A percentile compares a stretch with the other conserved stretches of the same genome.
Evolutionary conservation across 1,140 invertebrate species (phyloP).

Genomic region (Sarcophaga peregrina): DNA sequence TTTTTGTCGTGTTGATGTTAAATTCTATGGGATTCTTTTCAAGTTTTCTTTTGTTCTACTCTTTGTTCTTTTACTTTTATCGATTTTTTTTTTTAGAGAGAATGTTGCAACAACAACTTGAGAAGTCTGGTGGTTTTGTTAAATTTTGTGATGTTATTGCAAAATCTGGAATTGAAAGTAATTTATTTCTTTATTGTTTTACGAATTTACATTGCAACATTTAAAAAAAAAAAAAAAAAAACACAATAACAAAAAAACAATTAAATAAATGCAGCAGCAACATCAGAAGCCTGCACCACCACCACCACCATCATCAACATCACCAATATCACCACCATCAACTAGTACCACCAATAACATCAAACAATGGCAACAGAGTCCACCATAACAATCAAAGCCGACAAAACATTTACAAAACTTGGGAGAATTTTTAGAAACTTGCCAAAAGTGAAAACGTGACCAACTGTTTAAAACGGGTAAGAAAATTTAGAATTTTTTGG

Average conservation of each 20-base stretch:
- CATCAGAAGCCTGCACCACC: not conserved
- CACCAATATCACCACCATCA: not conserved
- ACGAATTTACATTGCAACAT: slow-evolving; percentile 63
- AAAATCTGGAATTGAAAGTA: slow-evolving; percentile 54
- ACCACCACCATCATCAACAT: not conserved
- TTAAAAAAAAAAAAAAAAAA: not conserved
- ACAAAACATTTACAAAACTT: slow-evolving; percentile 32
- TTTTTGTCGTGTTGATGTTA: slow-evolving; percentile 33
- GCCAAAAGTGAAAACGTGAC: not conserved
- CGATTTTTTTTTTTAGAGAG: not conserved
- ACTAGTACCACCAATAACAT: slow-evolving; percentile 34
- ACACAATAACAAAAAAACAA: not conserved
- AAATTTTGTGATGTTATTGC: slow-evolving; percentile 4
- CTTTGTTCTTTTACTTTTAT: not conserved
- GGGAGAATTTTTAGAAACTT: not conserved
- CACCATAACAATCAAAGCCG: slow-evolving; percentile 46
- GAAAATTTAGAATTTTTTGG: too few relatives aligned
- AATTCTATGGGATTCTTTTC: not conserved
- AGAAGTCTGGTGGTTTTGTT: too few relatives aligned
- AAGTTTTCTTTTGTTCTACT: not conserved
- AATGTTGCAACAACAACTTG: not conserved
- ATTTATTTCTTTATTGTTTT: slow-evolving; percentile 66
- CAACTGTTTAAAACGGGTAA: not conserved
- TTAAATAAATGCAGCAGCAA: not conserved
- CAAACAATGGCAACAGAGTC: slow-evolving; percentile 29